Evolutionary conservation across 1,140 invertebrate species (phyloP), one percentile per base, ranked within the genome.

Genomic region (Centruroides vittatus): DNA sequence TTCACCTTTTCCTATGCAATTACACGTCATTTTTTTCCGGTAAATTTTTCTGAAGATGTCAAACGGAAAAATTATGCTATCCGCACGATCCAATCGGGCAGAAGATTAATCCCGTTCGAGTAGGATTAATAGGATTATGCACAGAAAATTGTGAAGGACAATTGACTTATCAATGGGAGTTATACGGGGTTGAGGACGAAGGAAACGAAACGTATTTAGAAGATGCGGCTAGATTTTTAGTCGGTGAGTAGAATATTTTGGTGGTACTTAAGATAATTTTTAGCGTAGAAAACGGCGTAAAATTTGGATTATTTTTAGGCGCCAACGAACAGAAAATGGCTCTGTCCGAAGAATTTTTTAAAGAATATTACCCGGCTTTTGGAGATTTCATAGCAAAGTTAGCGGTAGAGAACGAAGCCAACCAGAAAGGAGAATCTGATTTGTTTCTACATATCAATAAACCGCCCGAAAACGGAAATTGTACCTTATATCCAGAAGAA

Each of bases 371-470:
- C 57, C 68, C 69, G 55, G 63, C 58, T n/a, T 70, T 63, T 52
- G 67, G 66, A 13, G 70, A 71, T 57, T 71, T 71, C 47, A 67
- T 69, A 54, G 66, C 65, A 36, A 71, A 70, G 55, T 50, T 71
- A 47, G 59, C 64, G 0, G 67, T 71, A 7, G 60, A 55, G 7
- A 69, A 70, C 59, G 65, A 69, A 57, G 61, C 66, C 41, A 63
- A 63, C 3, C 56, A 65, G n/a, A 57, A 61, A 36, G 70, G 70
- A 10, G 67, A 66, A 61, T 68, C 70, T 5, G 67, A 68, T 50
- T 61, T 71, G 47, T 71, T 71, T 61, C 55, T 73, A 35, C 68
- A 71, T 41, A 67, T 72, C 10, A 73, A 73, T 65, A 60, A 72
- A 57, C 69, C 70, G 5, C 71, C 72, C 3, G 64, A 61, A 49